A percentile compares a stretch with the other conserved stretches of the same genome.
phyloP scores from a whole-genome alignment of 2,113 vertebrate genomes.

The Dipodomys spectabilis region DNA sequence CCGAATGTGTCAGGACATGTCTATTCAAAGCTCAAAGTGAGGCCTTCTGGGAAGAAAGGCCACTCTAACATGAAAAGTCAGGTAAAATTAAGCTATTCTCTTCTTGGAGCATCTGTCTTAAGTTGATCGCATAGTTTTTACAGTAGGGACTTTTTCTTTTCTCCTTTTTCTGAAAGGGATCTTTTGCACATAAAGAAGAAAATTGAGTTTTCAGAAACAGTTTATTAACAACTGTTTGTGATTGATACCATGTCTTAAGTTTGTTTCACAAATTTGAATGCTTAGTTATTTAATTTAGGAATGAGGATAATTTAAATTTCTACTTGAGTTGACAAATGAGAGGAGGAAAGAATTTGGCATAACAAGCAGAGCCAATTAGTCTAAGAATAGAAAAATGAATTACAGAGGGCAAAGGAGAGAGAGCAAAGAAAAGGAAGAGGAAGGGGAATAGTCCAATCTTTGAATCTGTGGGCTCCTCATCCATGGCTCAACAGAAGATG shows the following conservation, averaged over 20 bases:
- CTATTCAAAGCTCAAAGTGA: neutral
- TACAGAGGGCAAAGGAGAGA: neutral
- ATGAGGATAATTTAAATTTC: neutral
- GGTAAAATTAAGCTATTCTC: neutral
- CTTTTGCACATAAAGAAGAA: constrained; percentile 5
- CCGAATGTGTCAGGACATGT: neutral
- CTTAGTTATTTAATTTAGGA: constrained; percentile 2
- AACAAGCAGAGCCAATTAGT: neutral
- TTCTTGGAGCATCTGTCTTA: neutral
- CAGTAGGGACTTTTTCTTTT: neutral
- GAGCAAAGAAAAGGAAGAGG: constrained; percentile 1
- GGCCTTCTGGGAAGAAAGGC: neutral
- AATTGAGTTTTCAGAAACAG: neutral
- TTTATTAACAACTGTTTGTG: neutral
- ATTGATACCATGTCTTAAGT: constrained; percentile 18
- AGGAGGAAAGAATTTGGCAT: neutral
- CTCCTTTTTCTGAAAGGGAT: neutral
- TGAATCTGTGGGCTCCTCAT: neutral
- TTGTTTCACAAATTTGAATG: constrained; percentile 14
- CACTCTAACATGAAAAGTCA: neutral
- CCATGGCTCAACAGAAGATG: neutral
- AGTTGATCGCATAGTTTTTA: neutral
- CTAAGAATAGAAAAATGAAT: neutral
- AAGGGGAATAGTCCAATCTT: neutral
- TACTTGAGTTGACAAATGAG: neutral